These are phyloP conservation scores for Diplodus puntazzo DNA, from an alignment of 2,797 vertebrate species.

Conservation along the genomic window DNA sequence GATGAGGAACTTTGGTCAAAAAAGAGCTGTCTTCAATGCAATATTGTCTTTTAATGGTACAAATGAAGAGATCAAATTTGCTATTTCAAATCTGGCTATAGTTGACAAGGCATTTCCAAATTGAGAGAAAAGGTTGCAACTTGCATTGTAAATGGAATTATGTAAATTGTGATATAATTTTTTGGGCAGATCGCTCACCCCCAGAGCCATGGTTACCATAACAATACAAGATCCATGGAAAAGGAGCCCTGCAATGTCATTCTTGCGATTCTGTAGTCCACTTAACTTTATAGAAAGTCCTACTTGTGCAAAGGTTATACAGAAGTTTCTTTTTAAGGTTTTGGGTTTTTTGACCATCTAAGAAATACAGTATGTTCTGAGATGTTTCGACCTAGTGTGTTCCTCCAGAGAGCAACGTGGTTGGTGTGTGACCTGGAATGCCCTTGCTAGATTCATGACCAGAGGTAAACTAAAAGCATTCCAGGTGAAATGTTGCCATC, in stretches of 20 bases:
- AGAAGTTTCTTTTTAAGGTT: not conserved
- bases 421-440: conserved; percentile 63
- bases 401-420: not conserved
- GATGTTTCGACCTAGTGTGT: not conserved
- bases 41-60: no score
- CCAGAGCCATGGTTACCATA: not conserved
- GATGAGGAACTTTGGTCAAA: no score
- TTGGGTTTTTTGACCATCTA: not conserved
- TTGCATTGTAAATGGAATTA: no score
- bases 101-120: no score
- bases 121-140: no score
- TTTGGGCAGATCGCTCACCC: no score
- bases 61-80: no score
- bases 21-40: no score
- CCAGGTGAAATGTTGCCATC: conserved; percentile 54
- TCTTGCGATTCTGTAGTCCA: not conserved
- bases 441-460: conserved; percentile 38
- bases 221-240: not conserved
- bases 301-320: not conserved
- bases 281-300: not conserved
- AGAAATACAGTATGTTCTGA: not conserved
- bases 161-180: no score
- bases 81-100: no score
- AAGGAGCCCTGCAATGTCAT: not conserved
- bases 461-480: conserved; percentile 6